A percentile compares a stretch with the other conserved stretches of the same genome.
Conservation (phyloP, 2,888 invertebrate genomes). For the Odontothrips loti region DNA sequence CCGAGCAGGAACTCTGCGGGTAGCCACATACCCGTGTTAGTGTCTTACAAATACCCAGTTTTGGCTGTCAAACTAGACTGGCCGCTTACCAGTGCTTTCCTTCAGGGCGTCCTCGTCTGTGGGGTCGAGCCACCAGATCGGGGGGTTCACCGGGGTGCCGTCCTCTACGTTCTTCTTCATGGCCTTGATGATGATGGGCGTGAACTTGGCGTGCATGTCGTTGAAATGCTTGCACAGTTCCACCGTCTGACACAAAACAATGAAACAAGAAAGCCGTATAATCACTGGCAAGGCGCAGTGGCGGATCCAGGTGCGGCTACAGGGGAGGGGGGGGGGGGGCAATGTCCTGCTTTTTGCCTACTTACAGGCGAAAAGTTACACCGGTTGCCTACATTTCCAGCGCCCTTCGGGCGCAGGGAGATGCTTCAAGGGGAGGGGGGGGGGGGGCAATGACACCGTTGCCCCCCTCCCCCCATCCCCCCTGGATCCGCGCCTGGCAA, state of each 20-base stretch:
- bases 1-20: constrained; percentile 73
- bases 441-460: too few species aligned
- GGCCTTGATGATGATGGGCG: constrained; percentile 56
- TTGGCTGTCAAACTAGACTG: too few species aligned
- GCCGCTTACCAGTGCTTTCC: constrained; percentile 47
- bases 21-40: constrained; percentile 30
- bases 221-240: constrained; percentile 61
- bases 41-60: too few species aligned
- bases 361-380: too few species aligned
- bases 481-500: too few species aligned
- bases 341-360: too few species aligned
- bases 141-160: constrained; percentile 71
- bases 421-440: too few species aligned
- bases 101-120: constrained; percentile 55
- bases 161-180: constrained; percentile 57
- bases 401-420: too few species aligned
- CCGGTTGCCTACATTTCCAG: too few species aligned
- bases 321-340: too few species aligned
- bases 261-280: constrained; percentile 30
- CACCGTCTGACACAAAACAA: constrained; percentile 51
- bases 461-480: too few species aligned
- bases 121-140: constrained; percentile 82
- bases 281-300: background rate
- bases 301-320: too few species aligned
- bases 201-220: constrained; percentile 58